Conservation (phyloP, 1,140 invertebrate species). For the Philopotamus ludificatus region DNA sequence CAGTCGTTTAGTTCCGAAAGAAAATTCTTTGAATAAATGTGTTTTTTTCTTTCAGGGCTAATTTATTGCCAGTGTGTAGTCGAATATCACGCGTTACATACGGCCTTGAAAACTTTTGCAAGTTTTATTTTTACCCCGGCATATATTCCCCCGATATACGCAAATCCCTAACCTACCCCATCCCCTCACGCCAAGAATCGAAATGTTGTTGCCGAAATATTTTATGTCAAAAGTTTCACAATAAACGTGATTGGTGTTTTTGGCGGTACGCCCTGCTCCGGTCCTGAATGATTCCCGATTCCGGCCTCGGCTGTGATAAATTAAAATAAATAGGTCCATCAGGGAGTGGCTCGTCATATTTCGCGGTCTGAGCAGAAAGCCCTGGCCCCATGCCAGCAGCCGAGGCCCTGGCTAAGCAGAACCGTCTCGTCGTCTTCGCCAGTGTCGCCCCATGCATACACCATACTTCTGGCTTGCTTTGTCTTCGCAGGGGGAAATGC, state of each 20-base stretch:
- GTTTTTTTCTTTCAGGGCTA: too few relatives aligned
- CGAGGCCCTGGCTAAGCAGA: neutral
- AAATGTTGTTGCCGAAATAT: neutral
- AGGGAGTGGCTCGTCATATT: constrained; percentile 19
- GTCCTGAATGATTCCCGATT: too few relatives aligned
- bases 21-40: too few relatives aligned
- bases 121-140: too few relatives aligned
- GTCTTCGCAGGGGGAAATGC: constrained; percentile 19
- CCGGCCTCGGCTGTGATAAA: constrained; percentile 10
- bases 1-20: too few relatives aligned
- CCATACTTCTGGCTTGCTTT: constrained; percentile 20
- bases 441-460: constrained; percentile 2
- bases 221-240: neutral
- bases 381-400: constrained; percentile 5
- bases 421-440: constrained; percentile 1
- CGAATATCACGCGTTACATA: too few relatives aligned
- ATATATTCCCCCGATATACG: too few relatives aligned
- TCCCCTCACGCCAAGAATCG: neutral
- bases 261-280: too few relatives aligned
- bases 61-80: too few relatives aligned
- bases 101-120: too few relatives aligned
- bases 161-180: too few relatives aligned
- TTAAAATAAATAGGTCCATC: constrained; percentile 27
- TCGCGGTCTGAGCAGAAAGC: neutral
- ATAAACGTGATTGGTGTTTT: neutral